A percentile compares a stretch with the other conserved stretches of the same genome.
Conservation (phyloP, 1,140 invertebrate genomes). For the Capitella teleta region DNA sequence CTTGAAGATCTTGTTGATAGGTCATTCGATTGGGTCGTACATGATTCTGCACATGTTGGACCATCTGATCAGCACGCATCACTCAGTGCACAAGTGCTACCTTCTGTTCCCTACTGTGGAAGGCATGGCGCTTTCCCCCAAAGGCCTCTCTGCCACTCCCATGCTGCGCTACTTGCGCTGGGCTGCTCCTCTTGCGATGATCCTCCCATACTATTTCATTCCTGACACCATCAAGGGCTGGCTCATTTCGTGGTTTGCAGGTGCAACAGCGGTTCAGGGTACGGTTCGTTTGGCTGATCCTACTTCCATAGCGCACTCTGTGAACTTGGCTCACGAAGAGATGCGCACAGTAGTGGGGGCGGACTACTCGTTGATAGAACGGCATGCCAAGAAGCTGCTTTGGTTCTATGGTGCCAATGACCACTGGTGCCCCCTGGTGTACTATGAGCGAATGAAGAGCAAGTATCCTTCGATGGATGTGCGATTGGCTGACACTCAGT, state of each 20-base stretch:
- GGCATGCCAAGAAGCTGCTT: conserved; percentile 46
- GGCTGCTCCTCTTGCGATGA: conserved; percentile 48
- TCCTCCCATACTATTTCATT: conserved; percentile 50
- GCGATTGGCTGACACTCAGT: conserved; percentile 51
- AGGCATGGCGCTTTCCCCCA: conserved; percentile 57
- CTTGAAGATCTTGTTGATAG: conserved; percentile 55
- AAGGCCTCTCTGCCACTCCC: conserved; percentile 48
- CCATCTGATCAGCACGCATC: conserved; percentile 17
- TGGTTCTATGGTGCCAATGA: conserved; percentile 66
- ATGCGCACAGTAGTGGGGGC: conserved; percentile 37
- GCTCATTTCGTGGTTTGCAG: conserved; percentile 27
- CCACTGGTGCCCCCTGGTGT: conserved; percentile 59
- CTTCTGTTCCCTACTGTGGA: conserved; percentile 76
- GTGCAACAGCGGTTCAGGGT: conserved; percentile 30
- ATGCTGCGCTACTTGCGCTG: conserved; percentile 47
- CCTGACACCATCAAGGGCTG: conserved; percentile 40
- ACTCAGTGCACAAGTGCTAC: conserved; percentile 32
- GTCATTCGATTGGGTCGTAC: conserved; percentile 75
- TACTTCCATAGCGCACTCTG: conserved; percentile 40
- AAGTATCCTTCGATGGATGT: conserved; percentile 53
- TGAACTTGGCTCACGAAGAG: conserved; percentile 42
- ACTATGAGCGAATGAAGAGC: conserved; percentile 51
- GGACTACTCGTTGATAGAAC: conserved; percentile 30
- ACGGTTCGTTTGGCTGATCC: conserved; percentile 33
- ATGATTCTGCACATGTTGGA: conserved; percentile 63